Base-by-base conservation (phyloP, 2,797 vertebrate genomes). In the Melanotaenia boesemani region DNA sequence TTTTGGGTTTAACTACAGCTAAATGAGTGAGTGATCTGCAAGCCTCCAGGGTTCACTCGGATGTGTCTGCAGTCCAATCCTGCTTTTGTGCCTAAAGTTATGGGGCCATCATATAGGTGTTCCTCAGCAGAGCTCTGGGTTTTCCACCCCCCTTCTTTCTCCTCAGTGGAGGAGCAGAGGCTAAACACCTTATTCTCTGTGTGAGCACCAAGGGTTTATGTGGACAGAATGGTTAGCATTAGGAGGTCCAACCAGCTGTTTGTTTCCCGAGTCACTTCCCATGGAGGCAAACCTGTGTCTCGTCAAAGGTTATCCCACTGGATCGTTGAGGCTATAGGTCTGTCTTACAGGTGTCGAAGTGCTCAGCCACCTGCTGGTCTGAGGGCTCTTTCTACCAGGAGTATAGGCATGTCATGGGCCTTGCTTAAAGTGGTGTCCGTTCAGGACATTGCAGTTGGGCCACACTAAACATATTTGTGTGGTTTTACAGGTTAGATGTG, bases 401-500 rank as follows among this genome's bases (percentile, higher is more conserved):
- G 20, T 5, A 22, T 50, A 5, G n/a, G 1, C 48, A 50, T 9
- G 3, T 52, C 2, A 22, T 22, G 20, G 6, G 20, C 44, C 15
- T 7, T 46, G 44, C 46, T 46, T 20, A 18, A 20, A 12, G 34
- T 1, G 59, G 37, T 62, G 13, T 16, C 22, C 8, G 15, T 26
- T 50, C 48, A 44, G 24, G 37, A 28, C 26, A 28, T 44, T 1
- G 7, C 1, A 63, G 39, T 18, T 50, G 18, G 41, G 28, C 26
- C 4, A 48, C 18, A 32, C 8, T 41, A 6, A 28, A n/a, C 10
- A 50, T 2, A 20, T 32, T 48, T 63, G 41, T 46, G 18, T 2
- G 12, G 16, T 65, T 65, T 52, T 50, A 65, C 46, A 65, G 30
- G 30, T 20, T 36, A 3, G 28, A 64, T n/a, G 44, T 50, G 16